phyloP scores from a whole-genome alignment of 2,888 invertebrate genomes.

The Mythimna lalbum region DNA sequence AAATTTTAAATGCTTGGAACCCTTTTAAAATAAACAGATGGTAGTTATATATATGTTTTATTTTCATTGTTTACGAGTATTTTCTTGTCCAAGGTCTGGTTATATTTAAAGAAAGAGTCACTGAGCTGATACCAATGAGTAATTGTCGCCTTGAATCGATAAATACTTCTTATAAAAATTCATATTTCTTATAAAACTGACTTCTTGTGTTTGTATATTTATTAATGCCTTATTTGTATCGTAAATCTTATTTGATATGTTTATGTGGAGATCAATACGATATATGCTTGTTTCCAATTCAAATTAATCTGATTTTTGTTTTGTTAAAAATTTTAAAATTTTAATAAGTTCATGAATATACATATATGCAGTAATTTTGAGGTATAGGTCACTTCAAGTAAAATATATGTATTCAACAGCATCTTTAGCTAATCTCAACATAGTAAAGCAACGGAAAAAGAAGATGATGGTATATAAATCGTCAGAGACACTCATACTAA shows the following conservation, averaged over 20 bases:
- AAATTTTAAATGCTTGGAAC: conserved; percentile 45
- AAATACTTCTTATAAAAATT: conserved; percentile 62
- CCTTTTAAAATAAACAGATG: conserved; percentile 44
- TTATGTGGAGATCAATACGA: conserved; percentile 45
- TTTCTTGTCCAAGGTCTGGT: conserved; percentile 65
- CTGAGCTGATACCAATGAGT: conserved; percentile 72
- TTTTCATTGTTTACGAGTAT: conserved; percentile 64
- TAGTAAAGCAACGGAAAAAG: too few relatives aligned
- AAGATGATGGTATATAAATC: too few relatives aligned
- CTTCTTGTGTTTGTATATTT: conserved; percentile 45
- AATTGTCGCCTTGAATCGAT: conserved; percentile 73
- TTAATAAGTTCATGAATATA: too few relatives aligned
- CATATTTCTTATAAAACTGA: conserved; percentile 53
- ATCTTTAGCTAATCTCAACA: too few relatives aligned
- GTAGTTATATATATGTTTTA: conserved; percentile 55
- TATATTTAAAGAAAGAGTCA: conserved; percentile 74
- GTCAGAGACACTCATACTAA: too few relatives aligned
- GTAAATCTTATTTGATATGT: conserved; percentile 41
- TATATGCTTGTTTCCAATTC: conserved; percentile 5
- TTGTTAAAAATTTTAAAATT: too few relatives aligned
- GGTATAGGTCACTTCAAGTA: too few relatives aligned
- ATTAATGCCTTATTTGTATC: conserved; percentile 35
- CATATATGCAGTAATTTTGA: too few relatives aligned
- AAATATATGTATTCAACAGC: too few relatives aligned
- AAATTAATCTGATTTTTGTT: too few relatives aligned